A percentile compares a stretch with the other conserved stretches of the same genome.
Conservation (phyloP, 35 echinoderm and acorn worm genomes). For the Heliocidaris erythrogramma region DNA sequence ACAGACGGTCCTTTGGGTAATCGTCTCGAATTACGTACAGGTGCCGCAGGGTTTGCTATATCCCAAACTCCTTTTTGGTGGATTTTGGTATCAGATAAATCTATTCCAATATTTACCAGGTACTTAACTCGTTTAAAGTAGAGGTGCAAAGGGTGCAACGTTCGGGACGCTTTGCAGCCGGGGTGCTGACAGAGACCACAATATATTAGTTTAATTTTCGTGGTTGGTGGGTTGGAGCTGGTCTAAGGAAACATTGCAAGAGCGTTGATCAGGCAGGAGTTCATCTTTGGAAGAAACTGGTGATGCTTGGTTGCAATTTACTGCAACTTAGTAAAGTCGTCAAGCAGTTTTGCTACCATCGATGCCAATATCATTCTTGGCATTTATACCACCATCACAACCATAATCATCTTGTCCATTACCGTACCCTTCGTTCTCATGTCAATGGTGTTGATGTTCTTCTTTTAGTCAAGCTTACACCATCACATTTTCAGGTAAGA, state of each 20-base stretch:
- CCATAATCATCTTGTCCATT: background rate
- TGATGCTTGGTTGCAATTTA: constrained; percentile 27
- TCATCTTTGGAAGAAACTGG: background rate
- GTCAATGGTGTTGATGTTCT: background rate
- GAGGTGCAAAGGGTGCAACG: background rate
- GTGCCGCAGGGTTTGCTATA: background rate
- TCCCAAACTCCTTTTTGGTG: background rate
- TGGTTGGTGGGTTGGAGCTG: background rate
- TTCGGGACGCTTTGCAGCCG: background rate
- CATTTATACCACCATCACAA: background rate
- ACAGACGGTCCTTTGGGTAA: background rate
- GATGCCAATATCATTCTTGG: background rate
- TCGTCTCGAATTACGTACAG: background rate
- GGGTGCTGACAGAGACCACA: background rate
- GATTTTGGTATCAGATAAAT: constrained; percentile 28
- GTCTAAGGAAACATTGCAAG: background rate
- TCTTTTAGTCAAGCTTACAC: background rate
- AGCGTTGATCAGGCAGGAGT: background rate
- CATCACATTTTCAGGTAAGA: background rate
- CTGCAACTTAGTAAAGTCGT: constrained; percentile 32
- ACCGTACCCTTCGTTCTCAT: background rate
- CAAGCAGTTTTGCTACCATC: constrained; percentile 24
- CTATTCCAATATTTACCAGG: constrained; percentile 28
- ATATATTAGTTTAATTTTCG: background rate
- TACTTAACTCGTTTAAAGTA: background rate